These are phyloP conservation scores for Dryoscopus gambensis DNA, from an alignment of 2,113 vertebrate species.

Conservation along the genomic window DNA sequence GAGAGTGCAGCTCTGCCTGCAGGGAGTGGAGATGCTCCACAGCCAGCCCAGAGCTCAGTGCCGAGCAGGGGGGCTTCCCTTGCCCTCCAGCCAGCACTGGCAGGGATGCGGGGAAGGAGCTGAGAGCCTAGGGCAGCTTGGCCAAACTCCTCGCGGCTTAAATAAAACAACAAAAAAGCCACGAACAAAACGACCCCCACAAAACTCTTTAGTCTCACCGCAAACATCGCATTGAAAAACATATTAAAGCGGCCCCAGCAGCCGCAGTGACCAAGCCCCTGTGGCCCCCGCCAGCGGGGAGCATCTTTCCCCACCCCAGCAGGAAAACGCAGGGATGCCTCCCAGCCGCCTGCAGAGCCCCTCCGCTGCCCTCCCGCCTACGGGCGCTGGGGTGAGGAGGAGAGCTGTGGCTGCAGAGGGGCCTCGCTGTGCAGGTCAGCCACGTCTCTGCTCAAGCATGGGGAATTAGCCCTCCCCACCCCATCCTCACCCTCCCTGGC, in stretches of 20 bases:
- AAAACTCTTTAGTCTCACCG: neutral
- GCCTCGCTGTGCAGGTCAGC: neutral
- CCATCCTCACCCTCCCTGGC: neutral
- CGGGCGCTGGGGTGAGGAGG: fast-evolving
- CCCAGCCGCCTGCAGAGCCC: neutral
- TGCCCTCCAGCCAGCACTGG: neutral
- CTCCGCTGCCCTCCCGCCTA: fast-evolving
- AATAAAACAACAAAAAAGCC: neutral
- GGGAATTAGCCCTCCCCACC: neutral
- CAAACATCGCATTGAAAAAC: neutral
- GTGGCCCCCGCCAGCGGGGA: neutral
- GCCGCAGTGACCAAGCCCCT: neutral
- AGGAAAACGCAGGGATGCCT: neutral
- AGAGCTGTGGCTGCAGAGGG: too few relatives aligned
- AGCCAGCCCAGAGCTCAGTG: neutral
- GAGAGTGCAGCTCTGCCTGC: neutral
- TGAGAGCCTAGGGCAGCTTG: neutral
- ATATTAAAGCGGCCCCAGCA: neutral
- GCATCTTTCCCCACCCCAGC: neutral
- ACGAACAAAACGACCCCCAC: fast-evolving
- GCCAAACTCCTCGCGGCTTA: neutral
- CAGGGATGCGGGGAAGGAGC: neutral
- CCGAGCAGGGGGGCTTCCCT: fast-evolving
- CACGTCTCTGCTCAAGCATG: fast-evolving
- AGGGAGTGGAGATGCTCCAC: neutral